phyloP scores from a whole-genome alignment of 2,888 invertebrate species.

The Seira musarum region DNA sequence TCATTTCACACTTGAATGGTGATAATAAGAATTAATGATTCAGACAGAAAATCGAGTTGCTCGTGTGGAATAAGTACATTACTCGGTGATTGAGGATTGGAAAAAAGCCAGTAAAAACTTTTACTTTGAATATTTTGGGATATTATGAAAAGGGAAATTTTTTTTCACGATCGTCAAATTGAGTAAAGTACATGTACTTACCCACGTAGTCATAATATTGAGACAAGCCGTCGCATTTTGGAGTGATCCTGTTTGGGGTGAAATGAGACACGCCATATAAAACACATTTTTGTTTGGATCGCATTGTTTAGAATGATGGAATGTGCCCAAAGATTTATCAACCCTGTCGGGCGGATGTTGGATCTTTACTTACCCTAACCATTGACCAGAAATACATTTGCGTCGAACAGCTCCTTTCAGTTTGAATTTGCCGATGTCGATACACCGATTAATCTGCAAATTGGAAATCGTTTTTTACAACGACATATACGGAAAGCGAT shows the following conservation, averaged over 20 bases:
- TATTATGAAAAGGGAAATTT: too few relatives aligned
- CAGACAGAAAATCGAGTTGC: background rate
- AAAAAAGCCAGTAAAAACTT: too few relatives aligned
- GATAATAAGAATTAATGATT: constrained; percentile 21
- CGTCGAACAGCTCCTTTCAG: constrained; percentile 84
- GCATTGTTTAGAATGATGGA: too few relatives aligned
- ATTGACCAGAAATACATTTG: constrained; percentile 83
- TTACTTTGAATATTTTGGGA: too few relatives aligned
- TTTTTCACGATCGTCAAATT: too few relatives aligned
- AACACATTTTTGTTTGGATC: too few relatives aligned
- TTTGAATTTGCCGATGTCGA: constrained; percentile 89
- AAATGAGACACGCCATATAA: background rate
- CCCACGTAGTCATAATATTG: constrained; percentile 90
- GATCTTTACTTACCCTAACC: constrained; percentile 79
- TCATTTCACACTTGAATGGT: constrained; percentile 43
- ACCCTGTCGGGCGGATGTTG: too few relatives aligned
- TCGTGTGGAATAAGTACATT: background rate
- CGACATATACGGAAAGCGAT: too few relatives aligned
- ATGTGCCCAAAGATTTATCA: too few relatives aligned
- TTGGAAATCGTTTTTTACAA: constrained; percentile 6
- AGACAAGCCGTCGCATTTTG: constrained; percentile 85
- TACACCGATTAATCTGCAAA: constrained; percentile 76
- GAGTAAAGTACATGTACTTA: too few relatives aligned
- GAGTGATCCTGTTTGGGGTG: constrained; percentile 75
- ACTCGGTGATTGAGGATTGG: background rate